Base-by-base conservation (phyloP, 2,797 vertebrate genomes). In the Sebastes cheni region DNA sequence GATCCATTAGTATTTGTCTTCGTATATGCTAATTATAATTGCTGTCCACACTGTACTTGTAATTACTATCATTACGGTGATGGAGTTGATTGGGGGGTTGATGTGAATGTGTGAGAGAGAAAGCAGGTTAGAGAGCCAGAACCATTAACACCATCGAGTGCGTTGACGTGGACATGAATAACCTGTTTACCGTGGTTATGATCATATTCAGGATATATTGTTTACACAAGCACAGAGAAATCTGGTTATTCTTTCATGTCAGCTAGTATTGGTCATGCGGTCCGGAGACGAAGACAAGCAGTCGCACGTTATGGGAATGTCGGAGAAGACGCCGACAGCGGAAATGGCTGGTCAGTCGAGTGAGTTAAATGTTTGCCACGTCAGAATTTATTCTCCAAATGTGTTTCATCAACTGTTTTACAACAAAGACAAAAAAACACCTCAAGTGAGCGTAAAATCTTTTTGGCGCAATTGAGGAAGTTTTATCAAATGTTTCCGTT, bases 31-130 rank as follows among this genome's bases (percentile, higher is more conserved):
- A 83, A 86, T 91, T 65, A 46, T 29, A 25, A 55, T 70, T 72
- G 74, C 77, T 70, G 81, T 81, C 87, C 81, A 71, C 72, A 72
- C 30, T 22, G 67, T 75, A 8, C 61, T 68, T 84, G 69, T 81
- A 87, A 88, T 88, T 67, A 65, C 71, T 81, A 59, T 86, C 72
- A 87, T 88, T 70, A 85, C 12, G 22, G 68, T 20, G 67, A 73
- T 82, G 69, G 72, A 42, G 77, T 34, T 50, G 71, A 88, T 81
- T 79, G 32, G 16, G 27, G 25, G 11, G 34, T 32, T 72, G 54
- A 75, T 66, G 73, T 22, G 46, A 67, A 36, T 56, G 66, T 36
- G 78, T 5, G 56, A 4, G 39, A 32, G 22, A 42, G 23, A 42
- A 29, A 61, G 64, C 62, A 58, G 78, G 76, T 72, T 52, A 76